A percentile compares a stretch with the other conserved stretches of the same genome.
Conservation (phyloP, 2,113 vertebrate genomes). For the Sialia sialis region DNA sequence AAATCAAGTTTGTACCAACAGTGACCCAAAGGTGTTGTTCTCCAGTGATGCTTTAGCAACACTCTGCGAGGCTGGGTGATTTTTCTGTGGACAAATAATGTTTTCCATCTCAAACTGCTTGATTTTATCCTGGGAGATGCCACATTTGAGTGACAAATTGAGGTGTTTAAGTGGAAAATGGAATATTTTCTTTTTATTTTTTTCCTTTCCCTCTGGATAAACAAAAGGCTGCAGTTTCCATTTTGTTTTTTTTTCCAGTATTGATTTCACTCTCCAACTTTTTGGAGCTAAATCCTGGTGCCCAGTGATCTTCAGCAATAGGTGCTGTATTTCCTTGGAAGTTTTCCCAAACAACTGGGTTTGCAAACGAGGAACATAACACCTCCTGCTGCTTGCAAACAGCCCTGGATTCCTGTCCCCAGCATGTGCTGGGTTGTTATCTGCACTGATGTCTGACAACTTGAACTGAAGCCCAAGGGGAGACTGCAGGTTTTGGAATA, state of each 20-base stretch:
- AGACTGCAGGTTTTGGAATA: not conserved
- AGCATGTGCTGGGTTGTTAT: slow-evolving; percentile 25
- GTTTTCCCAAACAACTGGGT: slow-evolving; percentile 19
- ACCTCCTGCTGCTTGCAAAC: slow-evolving; percentile 19
- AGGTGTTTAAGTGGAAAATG: not conserved
- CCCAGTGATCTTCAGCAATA: not conserved
- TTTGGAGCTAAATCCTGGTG: not conserved
- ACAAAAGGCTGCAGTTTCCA: not conserved
- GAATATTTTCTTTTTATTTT: not conserved
- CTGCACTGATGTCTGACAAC: slow-evolving; percentile 28
- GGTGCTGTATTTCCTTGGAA: slow-evolving; percentile 12
- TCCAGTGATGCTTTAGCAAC: not conserved
- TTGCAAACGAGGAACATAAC: slow-evolving; percentile 31
- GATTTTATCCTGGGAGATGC: not conserved
- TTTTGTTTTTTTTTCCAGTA: not conserved
- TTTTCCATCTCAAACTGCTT: not conserved
- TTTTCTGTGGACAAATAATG: not conserved
- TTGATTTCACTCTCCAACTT: not conserved
- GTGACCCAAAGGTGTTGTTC: not conserved
- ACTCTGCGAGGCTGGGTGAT: not conserved
- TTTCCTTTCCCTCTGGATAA: not conserved
- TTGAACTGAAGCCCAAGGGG: not conserved
- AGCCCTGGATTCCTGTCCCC: slow-evolving; percentile 12
- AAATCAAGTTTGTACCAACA: not conserved
- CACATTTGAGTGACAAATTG: not conserved